These are phyloP conservation scores for Drosophila nigromelanica DNA, from an alignment of 1,140 invertebrate genomes.

Conservation along the genomic window DNA sequence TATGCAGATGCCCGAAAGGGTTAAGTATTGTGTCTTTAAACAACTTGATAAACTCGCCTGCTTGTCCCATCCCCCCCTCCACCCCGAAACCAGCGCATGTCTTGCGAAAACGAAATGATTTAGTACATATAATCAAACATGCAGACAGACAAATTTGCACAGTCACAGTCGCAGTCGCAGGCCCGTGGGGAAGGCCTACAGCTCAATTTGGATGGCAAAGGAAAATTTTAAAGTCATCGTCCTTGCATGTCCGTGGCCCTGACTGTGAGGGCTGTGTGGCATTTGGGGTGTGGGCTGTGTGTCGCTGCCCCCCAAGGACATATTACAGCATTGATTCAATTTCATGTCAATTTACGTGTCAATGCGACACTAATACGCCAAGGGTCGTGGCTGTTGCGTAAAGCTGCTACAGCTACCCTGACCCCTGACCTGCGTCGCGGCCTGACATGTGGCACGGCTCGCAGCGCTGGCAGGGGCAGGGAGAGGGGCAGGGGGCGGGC, in stretches of 20 bases:
- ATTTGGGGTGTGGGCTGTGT: not conserved
- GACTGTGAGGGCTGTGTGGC: slow-evolving; percentile 5
- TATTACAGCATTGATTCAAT: slow-evolving; percentile 84
- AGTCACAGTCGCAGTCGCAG: slow-evolving; percentile 40
- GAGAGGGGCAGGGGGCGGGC: not conserved
- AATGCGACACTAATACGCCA: slow-evolving; percentile 83
- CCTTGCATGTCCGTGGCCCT: slow-evolving; percentile 49
- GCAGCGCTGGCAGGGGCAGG: not conserved
- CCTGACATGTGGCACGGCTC: slow-evolving; percentile 20
- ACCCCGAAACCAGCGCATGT: not conserved
- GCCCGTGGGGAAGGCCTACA: slow-evolving; percentile 48
- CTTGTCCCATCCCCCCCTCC: not conserved
- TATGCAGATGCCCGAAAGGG: slow-evolving; percentile 44
- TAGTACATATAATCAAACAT: slow-evolving; percentile 77
- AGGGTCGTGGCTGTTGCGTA: slow-evolving; percentile 57
- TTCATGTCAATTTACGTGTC: slow-evolving; percentile 84
- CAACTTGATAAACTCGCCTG: slow-evolving; percentile 70
- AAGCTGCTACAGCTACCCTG: slow-evolving; percentile 21
- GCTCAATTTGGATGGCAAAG: slow-evolving; percentile 72
- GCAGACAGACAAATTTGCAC: slow-evolving; percentile 76
- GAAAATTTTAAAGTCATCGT: slow-evolving; percentile 77
- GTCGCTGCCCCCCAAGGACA: slow-evolving; percentile 75
- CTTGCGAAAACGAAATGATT: slow-evolving; percentile 69
- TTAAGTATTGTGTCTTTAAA: slow-evolving; percentile 66
- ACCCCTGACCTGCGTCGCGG: slow-evolving; percentile 30